phyloP scores from a whole-genome alignment of 2,888 invertebrate genomes.

The Tachina lurida region DNA sequence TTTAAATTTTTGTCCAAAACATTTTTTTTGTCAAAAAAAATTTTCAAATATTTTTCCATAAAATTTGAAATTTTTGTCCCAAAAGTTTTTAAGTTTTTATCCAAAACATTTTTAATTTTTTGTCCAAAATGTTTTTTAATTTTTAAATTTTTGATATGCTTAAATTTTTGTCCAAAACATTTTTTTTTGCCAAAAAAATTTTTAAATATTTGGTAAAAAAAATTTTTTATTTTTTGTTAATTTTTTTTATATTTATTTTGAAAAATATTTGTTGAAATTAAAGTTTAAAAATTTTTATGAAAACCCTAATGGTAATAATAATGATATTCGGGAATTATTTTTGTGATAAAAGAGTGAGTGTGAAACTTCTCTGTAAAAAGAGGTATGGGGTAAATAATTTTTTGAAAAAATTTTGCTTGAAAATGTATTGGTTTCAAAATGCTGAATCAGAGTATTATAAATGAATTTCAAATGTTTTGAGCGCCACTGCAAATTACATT shows the following conservation, averaged over 20 bases:
- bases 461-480: not conserved
- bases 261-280: no score
- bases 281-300: no score
- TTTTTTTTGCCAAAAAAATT: not conserved
- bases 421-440: not conserved
- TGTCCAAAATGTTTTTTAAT: not conserved
- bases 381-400: not conserved
- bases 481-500: not conserved
- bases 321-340: no score
- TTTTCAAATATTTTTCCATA: not conserved
- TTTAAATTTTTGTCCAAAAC: not conserved
- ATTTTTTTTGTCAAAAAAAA: not conserved
- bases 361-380: not conserved
- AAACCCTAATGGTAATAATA: no score
- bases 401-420: not conserved
- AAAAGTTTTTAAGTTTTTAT: no score
- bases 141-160: not conserved
- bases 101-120: not conserved
- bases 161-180: no score
- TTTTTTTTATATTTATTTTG: no score
- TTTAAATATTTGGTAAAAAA: not conserved
- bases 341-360: no score
- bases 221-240: no score
- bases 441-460: not conserved
- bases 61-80: not conserved